Percentiles rank a stretch among this genome's conserved stretches.
Evolutionary conservation across 2,888 invertebrate genomes (phyloP).

Genomic region (Ophraella communa): DNA sequence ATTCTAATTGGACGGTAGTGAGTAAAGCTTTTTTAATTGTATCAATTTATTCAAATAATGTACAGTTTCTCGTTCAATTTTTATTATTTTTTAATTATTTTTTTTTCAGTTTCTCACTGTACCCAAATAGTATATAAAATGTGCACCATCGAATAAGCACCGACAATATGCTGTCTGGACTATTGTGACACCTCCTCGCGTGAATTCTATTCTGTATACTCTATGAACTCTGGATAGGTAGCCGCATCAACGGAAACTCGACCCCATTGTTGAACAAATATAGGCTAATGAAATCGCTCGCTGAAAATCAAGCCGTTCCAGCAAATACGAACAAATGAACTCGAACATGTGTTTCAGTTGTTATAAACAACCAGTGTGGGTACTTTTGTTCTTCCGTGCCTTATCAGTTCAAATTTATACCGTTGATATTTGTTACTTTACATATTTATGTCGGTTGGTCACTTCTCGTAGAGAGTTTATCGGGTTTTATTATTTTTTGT

Average conservation of each 20-base stretch:
- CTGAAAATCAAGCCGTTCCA: conserved; percentile 31
- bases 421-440: background rate
- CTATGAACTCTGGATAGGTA: conserved; percentile 45
- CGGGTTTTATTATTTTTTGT: background rate
- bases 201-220: conserved; percentile 34
- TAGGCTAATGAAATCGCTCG: conserved; percentile 44
- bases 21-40: too few relatives aligned
- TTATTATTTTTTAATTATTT: background rate
- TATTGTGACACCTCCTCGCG: conserved; percentile 40
- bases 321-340: conserved; percentile 30
- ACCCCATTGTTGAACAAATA: conserved; percentile 43
- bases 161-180: conserved; percentile 42
- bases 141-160: background rate
- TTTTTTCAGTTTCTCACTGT: background rate
- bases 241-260: conserved; percentile 42
- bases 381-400: conserved; percentile 8
- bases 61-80: too few relatives aligned
- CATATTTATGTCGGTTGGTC: background rate
- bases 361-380: conserved; percentile 8
- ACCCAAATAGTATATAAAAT: too few relatives aligned
- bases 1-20: too few relatives aligned
- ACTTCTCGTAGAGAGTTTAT: background rate
- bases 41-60: too few relatives aligned
- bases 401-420: background rate
- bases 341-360: conserved; percentile 16